Conservation (phyloP, 2,888 invertebrate genomes). For the Philereme vetulata region DNA sequence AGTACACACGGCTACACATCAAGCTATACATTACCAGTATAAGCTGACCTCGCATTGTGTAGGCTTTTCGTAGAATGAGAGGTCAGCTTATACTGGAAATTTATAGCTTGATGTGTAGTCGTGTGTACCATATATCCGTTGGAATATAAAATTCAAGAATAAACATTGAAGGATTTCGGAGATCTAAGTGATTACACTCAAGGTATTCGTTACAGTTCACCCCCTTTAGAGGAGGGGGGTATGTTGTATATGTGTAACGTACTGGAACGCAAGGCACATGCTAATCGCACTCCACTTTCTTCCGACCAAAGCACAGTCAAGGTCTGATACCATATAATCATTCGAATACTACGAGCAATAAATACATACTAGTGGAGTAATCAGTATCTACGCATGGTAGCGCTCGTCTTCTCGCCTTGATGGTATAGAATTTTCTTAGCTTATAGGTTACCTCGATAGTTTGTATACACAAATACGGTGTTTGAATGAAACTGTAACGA, state of each 20-base stretch:
- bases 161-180: constrained; percentile 25
- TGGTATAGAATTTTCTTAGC: constrained; percentile 20
- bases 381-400: constrained; percentile 31
- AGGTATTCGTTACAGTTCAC: constrained; percentile 28
- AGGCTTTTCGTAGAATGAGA: too few species aligned
- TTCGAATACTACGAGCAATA: constrained; percentile 18
- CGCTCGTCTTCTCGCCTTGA: constrained; percentile 27
- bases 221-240: constrained; percentile 13
- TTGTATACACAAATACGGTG: constrained; percentile 2
- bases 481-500: background rate
- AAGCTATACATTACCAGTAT: too few species aligned
- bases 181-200: constrained; percentile 27
- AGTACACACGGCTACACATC: too few species aligned
- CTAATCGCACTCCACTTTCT: constrained; percentile 58
- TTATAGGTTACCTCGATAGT: constrained; percentile 10
- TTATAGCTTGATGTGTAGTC: too few species aligned
- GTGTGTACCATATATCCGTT: constrained; percentile 32
- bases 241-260: constrained; percentile 36
- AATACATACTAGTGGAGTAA: constrained; percentile 27
- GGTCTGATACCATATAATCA: constrained; percentile 40
- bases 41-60: too few species aligned
- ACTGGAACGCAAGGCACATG: constrained; percentile 47
- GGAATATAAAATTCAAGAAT: constrained; percentile 21
- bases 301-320: constrained; percentile 51
- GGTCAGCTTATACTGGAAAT: too few species aligned